Percentiles rank a stretch among this genome's conserved stretches.
Conservation (phyloP, 2,797 vertebrate species). For the Tapirus indicus region DNA sequence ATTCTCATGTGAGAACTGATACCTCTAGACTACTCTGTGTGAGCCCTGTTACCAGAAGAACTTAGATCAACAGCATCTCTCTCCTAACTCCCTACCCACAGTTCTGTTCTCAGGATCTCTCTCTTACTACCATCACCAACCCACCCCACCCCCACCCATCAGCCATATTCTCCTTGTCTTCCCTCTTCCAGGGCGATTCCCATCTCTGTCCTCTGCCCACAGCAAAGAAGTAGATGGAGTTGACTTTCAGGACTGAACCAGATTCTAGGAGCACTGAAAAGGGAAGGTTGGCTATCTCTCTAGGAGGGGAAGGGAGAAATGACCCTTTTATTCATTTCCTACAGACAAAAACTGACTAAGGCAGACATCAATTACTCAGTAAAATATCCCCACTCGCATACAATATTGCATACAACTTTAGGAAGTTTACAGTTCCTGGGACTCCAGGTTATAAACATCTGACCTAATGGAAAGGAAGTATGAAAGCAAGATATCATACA, state of each 20-base stretch:
- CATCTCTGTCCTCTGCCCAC: background rate
- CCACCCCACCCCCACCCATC: rapidly evolving
- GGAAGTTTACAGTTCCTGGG: background rate
- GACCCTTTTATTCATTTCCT: background rate
- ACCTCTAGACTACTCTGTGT: background rate
- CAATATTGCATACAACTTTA: background rate
- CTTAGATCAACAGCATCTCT: background rate
- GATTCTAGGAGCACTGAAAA: background rate
- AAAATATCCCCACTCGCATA: background rate
- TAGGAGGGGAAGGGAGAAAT: background rate
- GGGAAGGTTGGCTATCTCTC: background rate
- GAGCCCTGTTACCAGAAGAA: background rate
- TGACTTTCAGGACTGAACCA: background rate
- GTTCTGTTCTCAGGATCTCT: background rate
- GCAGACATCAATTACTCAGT: background rate
- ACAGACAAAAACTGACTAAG: background rate
- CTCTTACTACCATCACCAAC: background rate
- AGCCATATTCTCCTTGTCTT: background rate
- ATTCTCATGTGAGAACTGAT: background rate
- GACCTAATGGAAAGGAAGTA: background rate
- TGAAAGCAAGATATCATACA: background rate
- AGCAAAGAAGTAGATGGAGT: background rate
- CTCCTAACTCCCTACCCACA: background rate
- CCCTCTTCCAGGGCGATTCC: background rate
- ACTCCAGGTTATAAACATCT: background rate